A percentile compares a stretch with the other conserved stretches of the same genome.
phyloP scores from a whole-genome alignment of 2,888 invertebrate species.

The Rhaphigaster nebulosa region DNA sequence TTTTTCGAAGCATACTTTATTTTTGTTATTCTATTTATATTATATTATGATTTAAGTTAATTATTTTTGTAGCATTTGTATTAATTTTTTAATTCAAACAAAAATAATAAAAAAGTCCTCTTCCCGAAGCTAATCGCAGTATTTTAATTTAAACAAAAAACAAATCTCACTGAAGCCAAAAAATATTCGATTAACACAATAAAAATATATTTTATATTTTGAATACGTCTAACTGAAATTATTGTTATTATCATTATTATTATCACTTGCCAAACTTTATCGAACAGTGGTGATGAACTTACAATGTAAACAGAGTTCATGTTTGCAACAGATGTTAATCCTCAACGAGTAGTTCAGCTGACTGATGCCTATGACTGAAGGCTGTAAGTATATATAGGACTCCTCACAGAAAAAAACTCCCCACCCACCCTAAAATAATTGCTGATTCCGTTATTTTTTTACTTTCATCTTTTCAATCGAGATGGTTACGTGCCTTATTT shows the following conservation, averaged over 20 bases:
- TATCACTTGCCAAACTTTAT: neutral
- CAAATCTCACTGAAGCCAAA: no score
- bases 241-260: neutral
- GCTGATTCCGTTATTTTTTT: slow-evolving; percentile 49
- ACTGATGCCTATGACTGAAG: slow-evolving; percentile 12
- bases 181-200: no score
- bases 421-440: slow-evolving; percentile 52
- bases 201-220: neutral
- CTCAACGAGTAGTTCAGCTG: neutral
- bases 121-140: no score
- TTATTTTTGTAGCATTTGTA: no score
- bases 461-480: slow-evolving; percentile 48
- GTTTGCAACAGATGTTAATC: neutral
- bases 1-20: no score
- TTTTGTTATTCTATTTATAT: no score
- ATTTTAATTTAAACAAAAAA: no score
- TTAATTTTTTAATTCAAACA: no score
- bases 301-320: neutral
- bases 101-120: no score
- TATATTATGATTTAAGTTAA: no score
- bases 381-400: slow-evolving; percentile 12
- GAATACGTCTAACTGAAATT: neutral
- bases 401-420: slow-evolving; percentile 3
- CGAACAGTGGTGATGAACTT: neutral
- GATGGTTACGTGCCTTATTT: slow-evolving; percentile 43